phyloP scores from a whole-genome alignment of 2,888 invertebrate species.

The Apomyelois bistriatella region DNA sequence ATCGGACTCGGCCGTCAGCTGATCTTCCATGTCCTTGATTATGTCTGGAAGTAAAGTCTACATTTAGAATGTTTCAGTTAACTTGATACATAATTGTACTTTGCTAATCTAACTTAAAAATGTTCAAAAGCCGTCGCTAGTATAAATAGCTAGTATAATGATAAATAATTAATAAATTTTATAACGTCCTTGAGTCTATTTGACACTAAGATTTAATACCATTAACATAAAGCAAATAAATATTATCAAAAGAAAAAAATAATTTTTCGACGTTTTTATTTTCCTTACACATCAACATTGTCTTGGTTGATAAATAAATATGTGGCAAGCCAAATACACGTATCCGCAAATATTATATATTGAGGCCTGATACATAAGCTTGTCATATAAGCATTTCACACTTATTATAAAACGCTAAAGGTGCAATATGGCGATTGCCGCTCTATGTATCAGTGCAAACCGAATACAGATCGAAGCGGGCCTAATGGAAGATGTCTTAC shows the following conservation, averaged over 20 bases:
- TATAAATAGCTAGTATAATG: too few relatives aligned
- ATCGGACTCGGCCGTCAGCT: constrained; percentile 87
- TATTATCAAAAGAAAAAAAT: too few relatives aligned
- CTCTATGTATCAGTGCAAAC: constrained; percentile 34
- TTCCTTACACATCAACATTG: too few relatives aligned
- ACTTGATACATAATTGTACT: too few relatives aligned
- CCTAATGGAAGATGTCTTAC: constrained; percentile 41
- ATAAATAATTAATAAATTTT: too few relatives aligned
- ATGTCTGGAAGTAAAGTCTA: constrained; percentile 28
- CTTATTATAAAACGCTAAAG: constrained; percentile 17
- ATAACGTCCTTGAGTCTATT: too few relatives aligned
- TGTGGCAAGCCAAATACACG: neutral
- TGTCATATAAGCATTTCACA: constrained; percentile 1
- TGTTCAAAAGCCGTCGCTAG: neutral
- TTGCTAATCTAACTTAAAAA: neutral
- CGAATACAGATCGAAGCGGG: constrained; percentile 24
- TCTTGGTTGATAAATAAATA: neutral
- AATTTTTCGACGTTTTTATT: too few relatives aligned
- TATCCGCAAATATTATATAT: neutral
- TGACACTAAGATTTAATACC: too few relatives aligned
- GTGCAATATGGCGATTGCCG: constrained; percentile 18
- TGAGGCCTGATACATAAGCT: neutral
- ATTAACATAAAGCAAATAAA: too few relatives aligned
- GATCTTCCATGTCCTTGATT: constrained; percentile 50
- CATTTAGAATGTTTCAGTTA: neutral